Conservation (phyloP, 2,797 vertebrate genomes). For the Ctenochaetus hawaiiensis region DNA sequence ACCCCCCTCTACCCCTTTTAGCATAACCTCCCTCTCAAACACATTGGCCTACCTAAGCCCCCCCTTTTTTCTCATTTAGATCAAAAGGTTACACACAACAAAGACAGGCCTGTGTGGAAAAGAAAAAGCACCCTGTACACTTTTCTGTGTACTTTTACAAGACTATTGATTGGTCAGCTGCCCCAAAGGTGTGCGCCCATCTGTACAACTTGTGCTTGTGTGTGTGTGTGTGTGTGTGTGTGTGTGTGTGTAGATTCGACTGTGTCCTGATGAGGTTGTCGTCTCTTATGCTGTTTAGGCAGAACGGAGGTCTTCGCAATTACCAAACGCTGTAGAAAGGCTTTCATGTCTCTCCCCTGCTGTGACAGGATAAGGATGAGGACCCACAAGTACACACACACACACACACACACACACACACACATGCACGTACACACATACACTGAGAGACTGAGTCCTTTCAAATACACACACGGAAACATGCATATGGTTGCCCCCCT, state of each 20-base stretch:
- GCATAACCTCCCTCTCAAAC: slow-evolving; percentile 69
- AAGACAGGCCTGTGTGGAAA: slow-evolving; percentile 72
- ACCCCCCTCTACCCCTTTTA: slow-evolving; percentile 49
- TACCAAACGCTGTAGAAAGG: slow-evolving; percentile 86
- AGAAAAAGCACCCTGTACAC: slow-evolving; percentile 55
- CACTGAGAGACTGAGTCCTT: slow-evolving; percentile 35
- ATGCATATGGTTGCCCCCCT: slow-evolving; percentile 49
- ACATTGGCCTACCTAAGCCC: slow-evolving; percentile 66
- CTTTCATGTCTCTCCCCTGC: slow-evolving; percentile 90
- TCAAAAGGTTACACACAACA: slow-evolving; percentile 84
- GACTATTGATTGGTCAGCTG: slow-evolving; percentile 62
- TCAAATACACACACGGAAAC: slow-evolving; percentile 56
- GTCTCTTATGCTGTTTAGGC: slow-evolving; percentile 82
- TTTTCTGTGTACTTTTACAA: slow-evolving; percentile 61
- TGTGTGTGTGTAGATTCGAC: slow-evolving; percentile 41
- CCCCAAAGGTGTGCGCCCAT: slow-evolving; percentile 48
- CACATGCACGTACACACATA: neutral
- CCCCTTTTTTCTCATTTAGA: slow-evolving; percentile 63
- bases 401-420: slow-evolving; percentile 20
- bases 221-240: slow-evolving; percentile 7
- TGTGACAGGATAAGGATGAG: slow-evolving; percentile 62
- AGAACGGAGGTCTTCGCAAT: slow-evolving; percentile 85
- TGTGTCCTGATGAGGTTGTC: slow-evolving; percentile 81
- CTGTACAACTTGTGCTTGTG: slow-evolving; percentile 13
- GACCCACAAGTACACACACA: slow-evolving; percentile 40